A percentile compares a stretch with the other conserved stretches of the same genome.
Conservation (phyloP, 2,113 vertebrate species). For the Hemiprocne comata region DNA sequence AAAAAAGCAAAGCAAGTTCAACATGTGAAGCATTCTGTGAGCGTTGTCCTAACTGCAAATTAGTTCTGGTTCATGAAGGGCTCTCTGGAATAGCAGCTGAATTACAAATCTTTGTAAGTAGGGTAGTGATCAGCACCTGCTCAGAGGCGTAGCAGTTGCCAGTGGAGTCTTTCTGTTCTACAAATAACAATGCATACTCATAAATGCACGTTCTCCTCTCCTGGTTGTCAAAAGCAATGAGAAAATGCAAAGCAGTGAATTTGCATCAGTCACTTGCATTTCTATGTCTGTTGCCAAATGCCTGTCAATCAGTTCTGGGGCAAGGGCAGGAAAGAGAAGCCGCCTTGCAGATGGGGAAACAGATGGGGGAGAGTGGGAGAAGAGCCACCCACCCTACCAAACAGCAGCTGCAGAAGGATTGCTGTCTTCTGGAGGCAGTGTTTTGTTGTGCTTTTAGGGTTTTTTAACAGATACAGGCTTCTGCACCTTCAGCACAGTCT, state of each 20-base stretch:
- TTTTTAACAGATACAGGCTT: not conserved
- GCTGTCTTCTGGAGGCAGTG: not conserved
- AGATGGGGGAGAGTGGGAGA: not conserved
- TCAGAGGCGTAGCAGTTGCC: not conserved
- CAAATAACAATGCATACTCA: not conserved
- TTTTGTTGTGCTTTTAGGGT: not conserved
- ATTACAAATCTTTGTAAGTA: not conserved
- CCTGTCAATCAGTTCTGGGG: not conserved
- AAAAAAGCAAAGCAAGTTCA: not conserved
- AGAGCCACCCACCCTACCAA: not conserved
- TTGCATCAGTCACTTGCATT: not conserved
- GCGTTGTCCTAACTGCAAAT: not conserved
- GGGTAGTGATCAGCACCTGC: slow-evolving; percentile 4
- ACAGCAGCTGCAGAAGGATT: not conserved
- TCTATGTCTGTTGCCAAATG: not conserved
- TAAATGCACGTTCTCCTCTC: not conserved
- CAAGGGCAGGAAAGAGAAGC: not conserved
- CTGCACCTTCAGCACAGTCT: not conserved
- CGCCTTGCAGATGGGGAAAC: not conserved
- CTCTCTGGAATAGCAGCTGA: slow-evolving; percentile 1
- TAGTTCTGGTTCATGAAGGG: not conserved
- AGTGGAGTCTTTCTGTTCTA: not conserved
- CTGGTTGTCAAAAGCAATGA: not conserved
- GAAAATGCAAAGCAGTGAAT: not conserved
- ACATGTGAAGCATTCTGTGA: not conserved